phyloP scores from a whole-genome alignment of 2,888 invertebrate species.

The Drosophila peninsularis region DNA sequence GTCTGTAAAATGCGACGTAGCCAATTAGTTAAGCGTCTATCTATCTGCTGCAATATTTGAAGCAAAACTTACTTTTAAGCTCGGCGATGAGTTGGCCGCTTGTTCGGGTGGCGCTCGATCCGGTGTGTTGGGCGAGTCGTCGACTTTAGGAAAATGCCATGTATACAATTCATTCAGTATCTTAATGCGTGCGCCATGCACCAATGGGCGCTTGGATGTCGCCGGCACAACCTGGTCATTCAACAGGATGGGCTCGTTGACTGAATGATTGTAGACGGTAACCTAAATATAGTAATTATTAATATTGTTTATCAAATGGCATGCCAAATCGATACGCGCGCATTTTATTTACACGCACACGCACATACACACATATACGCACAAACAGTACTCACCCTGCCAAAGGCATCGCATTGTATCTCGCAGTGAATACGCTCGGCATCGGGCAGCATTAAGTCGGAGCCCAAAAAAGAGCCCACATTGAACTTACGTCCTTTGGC shows the following conservation, averaged over 20 bases:
- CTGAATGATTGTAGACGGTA: constrained; percentile 78
- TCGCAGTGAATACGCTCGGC: constrained; percentile 81
- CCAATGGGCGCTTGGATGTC: constrained; percentile 70
- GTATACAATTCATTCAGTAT: constrained; percentile 79
- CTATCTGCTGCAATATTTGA: constrained; percentile 15
- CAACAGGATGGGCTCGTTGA: constrained; percentile 69
- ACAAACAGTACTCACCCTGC: constrained; percentile 79
- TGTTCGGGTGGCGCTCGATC: constrained; percentile 65
- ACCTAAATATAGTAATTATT: constrained; percentile 63
- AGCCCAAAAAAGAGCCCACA: constrained; percentile 79
- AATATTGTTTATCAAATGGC: constrained; percentile 3
- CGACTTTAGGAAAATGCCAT: constrained; percentile 73
- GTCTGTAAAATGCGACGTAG: constrained; percentile 36
- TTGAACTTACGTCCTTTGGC: constrained; percentile 81
- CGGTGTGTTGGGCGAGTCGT: constrained; percentile 43
- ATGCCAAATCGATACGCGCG: constrained; percentile 30
- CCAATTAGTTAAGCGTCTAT: constrained; percentile 4
- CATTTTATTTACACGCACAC: constrained; percentile 18
- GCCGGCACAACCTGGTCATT: constrained; percentile 69
- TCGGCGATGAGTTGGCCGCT: constrained; percentile 80
- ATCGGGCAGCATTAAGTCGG: constrained; percentile 78
- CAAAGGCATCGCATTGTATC: constrained; percentile 83
- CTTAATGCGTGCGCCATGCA: constrained; percentile 75
- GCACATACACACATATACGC: not conserved
- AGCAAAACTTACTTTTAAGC: constrained; percentile 65